Base-by-base conservation (phyloP, 2,797 vertebrate genomes). In the Pelobates cultripes region DNA sequence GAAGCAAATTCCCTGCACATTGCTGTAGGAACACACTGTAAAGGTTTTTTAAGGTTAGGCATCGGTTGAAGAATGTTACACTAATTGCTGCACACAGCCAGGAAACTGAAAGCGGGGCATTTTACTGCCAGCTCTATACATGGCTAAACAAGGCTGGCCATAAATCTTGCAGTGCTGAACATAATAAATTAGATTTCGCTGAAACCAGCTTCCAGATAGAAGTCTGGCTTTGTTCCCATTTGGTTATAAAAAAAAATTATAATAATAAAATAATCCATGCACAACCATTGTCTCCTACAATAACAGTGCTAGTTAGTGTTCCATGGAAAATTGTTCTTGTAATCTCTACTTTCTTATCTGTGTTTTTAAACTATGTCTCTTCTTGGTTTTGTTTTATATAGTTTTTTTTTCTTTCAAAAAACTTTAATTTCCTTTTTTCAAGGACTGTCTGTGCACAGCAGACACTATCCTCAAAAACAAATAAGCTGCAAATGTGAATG, bases 201-300 rank as follows among this genome's bases (percentile, higher is more conserved):
- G 86, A 88, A 92, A 86, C 86, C 84, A 66, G 79, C 86, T 85
- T 87, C 75, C 61, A 75, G 81, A 86, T 90, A 84, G 86, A 82
- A 84, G 84, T 57, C 69, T 88, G 85, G 78, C 76, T 79, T 86
- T 84, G 40, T 53, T 87, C 88, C 87, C 85, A 77, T 85, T 84
- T 43, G 7, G 75, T 85, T 3, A 28, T 64, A 64, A 40, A 28
- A 7, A 64, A 28, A 28, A 28, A 1, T 28, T n/a, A n/a, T 47
- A 47, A 51, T 51, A 51, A 64, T 7, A 64, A 1, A 84, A 76
- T 12, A 7, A 76, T 70, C 47, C 61, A 55, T 8, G 53, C 85
- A 78, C 76, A 64, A 28, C 10, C 75, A 43, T 0, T 63, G 72
- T 84, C 57, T 75, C 44, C 42, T 66, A 57, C 67, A 66, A 51